These are phyloP conservation scores for Zaprionus kolodkinae DNA, from an alignment of 1,140 invertebrate genomes.

Conservation along the genomic window DNA sequence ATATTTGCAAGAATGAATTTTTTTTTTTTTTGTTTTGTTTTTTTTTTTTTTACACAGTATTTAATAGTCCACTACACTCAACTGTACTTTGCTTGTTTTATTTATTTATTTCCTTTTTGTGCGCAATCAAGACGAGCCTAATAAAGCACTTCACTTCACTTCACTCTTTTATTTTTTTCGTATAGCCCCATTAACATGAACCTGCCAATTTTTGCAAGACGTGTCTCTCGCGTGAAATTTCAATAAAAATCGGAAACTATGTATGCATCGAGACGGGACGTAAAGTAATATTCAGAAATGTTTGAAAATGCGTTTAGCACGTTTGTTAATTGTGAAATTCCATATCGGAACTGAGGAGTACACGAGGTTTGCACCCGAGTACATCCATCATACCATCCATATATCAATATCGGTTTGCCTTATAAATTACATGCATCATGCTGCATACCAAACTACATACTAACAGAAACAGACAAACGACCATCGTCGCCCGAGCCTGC, in stretches of 20 bases:
- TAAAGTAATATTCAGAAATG: neutral
- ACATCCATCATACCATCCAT: neutral
- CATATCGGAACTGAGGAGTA: constrained; percentile 15
- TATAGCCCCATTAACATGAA: constrained; percentile 54
- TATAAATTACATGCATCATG: constrained; percentile 48
- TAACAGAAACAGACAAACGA: constrained; percentile 19
- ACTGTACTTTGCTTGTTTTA: constrained; percentile 4
- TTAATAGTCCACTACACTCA: neutral
- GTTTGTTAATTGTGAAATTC: constrained; percentile 28
- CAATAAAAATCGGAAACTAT: constrained; percentile 19
- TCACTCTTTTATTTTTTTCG: constrained; percentile 14
- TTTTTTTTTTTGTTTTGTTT: no score
- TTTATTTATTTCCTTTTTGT: constrained; percentile 29
- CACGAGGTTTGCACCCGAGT: neutral
- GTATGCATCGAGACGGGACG: neutral
- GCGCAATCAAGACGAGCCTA: constrained; percentile 49
- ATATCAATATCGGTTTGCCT: constrained; percentile 33
- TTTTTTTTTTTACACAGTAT: neutral
- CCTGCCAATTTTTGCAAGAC: constrained; percentile 57
- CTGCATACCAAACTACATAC: constrained; percentile 45
- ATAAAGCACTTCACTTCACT: constrained; percentile 68
- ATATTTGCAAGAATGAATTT: no score
- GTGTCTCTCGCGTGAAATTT: constrained; percentile 55
- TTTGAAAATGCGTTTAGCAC: constrained; percentile 23
- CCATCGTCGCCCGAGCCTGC: neutral